A percentile compares a stretch with the other conserved stretches of the same genome.
phyloP scores from a whole-genome alignment of 2,113 vertebrate genomes.

The Gavialis gangeticus region DNA sequence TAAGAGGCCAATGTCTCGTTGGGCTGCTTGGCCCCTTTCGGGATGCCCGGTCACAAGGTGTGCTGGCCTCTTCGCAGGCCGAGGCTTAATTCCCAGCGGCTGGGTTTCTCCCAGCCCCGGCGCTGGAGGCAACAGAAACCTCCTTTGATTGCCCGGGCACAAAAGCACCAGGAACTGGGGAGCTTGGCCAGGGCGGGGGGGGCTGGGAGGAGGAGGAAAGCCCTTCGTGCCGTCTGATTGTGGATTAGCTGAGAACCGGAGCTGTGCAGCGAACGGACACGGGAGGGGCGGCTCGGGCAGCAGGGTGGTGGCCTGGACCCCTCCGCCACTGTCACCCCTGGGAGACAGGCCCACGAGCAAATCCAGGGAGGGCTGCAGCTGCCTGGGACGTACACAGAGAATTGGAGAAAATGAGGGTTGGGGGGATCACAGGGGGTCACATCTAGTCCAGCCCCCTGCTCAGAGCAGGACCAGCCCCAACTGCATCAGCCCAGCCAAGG shows the following conservation, averaged over 20 bases:
- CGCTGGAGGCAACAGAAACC: neutral
- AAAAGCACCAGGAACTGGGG: neutral
- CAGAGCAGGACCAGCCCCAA: too few species aligned
- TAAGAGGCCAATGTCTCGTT: slow-evolving; percentile 27
- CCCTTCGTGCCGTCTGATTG: too few species aligned
- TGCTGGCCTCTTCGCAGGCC: slow-evolving; percentile 18
- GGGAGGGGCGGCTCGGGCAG: too few species aligned
- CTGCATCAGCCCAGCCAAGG: too few species aligned
- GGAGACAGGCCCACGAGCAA: neutral
- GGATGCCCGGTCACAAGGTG: neutral
- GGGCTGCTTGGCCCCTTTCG: slow-evolving; percentile 34
- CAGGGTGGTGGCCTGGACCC: neutral
- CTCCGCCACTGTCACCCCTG: neutral
- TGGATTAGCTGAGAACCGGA: too few species aligned
- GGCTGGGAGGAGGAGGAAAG: neutral
- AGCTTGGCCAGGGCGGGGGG: neutral
- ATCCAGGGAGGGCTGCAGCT: neutral
- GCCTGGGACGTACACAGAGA: neutral
- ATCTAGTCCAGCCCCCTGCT: too few species aligned
- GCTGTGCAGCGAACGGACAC: neutral
- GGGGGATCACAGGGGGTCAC: too few species aligned
- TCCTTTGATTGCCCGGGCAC: neutral
- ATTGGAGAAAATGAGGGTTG: too few species aligned
- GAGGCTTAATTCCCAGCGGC: slow-evolving; percentile 10
- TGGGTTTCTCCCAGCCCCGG: neutral